Evolutionary conservation across 2,888 invertebrate genomes (phyloP).

Genomic region (Pristionchus exspectatus): DNA sequence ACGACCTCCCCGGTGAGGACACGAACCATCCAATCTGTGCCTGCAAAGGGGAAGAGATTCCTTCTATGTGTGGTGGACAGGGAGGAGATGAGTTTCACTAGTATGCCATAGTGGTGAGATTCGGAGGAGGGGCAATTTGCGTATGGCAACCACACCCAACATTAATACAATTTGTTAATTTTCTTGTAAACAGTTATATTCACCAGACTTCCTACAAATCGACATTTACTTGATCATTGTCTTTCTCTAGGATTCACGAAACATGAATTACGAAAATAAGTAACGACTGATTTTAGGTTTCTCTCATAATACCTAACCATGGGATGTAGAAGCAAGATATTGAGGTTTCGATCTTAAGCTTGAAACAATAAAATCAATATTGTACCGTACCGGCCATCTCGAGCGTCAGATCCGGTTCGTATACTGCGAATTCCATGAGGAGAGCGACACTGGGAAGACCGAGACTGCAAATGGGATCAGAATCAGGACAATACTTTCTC

Average conservation of each 20-base stretch:
- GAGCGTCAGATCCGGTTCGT: slow-evolving; percentile 67
- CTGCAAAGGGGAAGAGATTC: background rate
- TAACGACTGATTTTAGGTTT: no score
- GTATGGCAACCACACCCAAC: no score
- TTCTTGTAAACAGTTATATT: background rate
- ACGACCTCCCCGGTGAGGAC: slow-evolving; percentile 48
- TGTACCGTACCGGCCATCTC: slow-evolving; percentile 64
- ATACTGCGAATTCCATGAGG: slow-evolving; percentile 69
- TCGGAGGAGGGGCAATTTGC: background rate
- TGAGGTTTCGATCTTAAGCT: no score
- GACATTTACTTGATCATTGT: no score
- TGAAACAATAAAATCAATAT: background rate
- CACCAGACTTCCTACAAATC: background rate
- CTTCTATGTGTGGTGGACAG: background rate
- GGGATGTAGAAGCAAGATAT: no score
- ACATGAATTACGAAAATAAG: no score
- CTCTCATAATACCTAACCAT: no score
- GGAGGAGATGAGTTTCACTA: background rate
- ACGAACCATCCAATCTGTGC: slow-evolving; percentile 73
- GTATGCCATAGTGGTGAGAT: background rate
- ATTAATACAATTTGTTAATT: no score
- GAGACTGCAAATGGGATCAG: slow-evolving; percentile 61
- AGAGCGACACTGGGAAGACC: slow-evolving; percentile 66
- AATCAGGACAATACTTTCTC: background rate
- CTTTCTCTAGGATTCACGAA: no score